Percentiles rank a stretch among this genome's conserved stretches.
Conservation (phyloP, 2,888 invertebrate genomes). For the Bibio marci region DNA sequence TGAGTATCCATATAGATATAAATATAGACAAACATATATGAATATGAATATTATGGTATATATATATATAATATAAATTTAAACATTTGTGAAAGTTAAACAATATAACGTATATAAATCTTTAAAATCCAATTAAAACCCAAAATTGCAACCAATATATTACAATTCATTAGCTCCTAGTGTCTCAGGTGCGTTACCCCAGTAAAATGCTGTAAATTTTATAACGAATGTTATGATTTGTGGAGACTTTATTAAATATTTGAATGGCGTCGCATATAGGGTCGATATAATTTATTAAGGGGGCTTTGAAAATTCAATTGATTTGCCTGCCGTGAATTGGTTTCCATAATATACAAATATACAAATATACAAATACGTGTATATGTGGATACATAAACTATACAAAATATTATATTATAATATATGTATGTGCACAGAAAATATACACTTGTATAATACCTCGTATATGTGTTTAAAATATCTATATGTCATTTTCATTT, state of each 20-base stretch:
- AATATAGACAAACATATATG: too few relatives aligned
- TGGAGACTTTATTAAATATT: conserved; percentile 7
- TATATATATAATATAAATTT: too few relatives aligned
- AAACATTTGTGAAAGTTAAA: too few relatives aligned
- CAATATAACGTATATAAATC: conserved; percentile 7
- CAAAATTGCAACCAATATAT: conserved; percentile 7
- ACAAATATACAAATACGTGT: too few relatives aligned
- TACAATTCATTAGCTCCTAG: conserved; percentile 6
- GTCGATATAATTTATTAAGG: conserved; percentile 5
- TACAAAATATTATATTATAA: too few relatives aligned
- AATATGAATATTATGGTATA: too few relatives aligned
- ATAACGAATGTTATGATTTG: conserved; percentile 6
- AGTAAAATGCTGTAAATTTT: conserved; percentile 4
- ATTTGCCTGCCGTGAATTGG: conserved; percentile 1
- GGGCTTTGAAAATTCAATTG: conserved; percentile 5
- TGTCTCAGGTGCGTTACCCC: conserved; percentile 6
- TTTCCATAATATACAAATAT: background rate
- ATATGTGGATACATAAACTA: too few relatives aligned
- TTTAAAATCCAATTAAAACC: conserved; percentile 7
- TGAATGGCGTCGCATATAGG: conserved; percentile 5
- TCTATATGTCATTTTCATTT: too few relatives aligned
- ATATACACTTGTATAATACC: too few relatives aligned
- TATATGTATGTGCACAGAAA: too few relatives aligned
- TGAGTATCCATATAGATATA: too few relatives aligned
- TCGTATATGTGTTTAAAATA: too few relatives aligned